These are phyloP conservation scores for Scaptodrosophila latifasciaeformis DNA, from an alignment of 2,888 invertebrate species.

Conservation along the genomic window DNA sequence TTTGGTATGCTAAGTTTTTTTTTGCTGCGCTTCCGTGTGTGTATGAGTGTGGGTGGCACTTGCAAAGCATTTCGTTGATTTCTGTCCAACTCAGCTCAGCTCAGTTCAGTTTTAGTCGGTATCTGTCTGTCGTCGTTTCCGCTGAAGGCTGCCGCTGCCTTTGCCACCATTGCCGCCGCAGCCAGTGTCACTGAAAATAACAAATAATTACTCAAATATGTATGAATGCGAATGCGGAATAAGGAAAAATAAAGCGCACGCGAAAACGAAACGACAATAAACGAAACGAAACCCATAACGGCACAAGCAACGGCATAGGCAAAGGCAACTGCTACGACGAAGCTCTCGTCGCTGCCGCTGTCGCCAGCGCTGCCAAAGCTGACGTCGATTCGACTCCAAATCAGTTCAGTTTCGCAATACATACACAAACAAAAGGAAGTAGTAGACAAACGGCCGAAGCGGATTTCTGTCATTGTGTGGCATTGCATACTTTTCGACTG, in stretches of 20 bases:
- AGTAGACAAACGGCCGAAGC: conserved; percentile 41
- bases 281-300: conserved; percentile 16
- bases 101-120: conserved; percentile 39
- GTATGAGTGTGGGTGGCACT: not conserved
- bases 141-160: conserved; percentile 1
- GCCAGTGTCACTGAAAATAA: conserved; percentile 37
- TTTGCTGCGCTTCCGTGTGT: not conserved
- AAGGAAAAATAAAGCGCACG: conserved; percentile 31
- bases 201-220: conserved; percentile 68
- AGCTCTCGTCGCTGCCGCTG: conserved; percentile 27
- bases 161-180: conserved; percentile 5
- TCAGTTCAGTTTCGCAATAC: conserved; percentile 73
- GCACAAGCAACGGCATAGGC: conserved; percentile 11
- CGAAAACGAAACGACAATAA: conserved; percentile 9
- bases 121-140: conserved; percentile 48
- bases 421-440: conserved; percentile 73
- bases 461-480: conserved; percentile 26
- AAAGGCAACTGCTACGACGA: too few relatives aligned
- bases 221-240: conserved; percentile 36
- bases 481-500: conserved; percentile 43
- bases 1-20: too few relatives aligned
- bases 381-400: conserved; percentile 46
- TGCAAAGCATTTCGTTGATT: not conserved
- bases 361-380: conserved; percentile 29
- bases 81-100: conserved; percentile 17